A percentile compares a stretch with the other conserved stretches of the same genome.
Evolutionary conservation across 2,797 vertebrate genomes (phyloP).

Genomic region (Cossypha heuglini): DNA sequence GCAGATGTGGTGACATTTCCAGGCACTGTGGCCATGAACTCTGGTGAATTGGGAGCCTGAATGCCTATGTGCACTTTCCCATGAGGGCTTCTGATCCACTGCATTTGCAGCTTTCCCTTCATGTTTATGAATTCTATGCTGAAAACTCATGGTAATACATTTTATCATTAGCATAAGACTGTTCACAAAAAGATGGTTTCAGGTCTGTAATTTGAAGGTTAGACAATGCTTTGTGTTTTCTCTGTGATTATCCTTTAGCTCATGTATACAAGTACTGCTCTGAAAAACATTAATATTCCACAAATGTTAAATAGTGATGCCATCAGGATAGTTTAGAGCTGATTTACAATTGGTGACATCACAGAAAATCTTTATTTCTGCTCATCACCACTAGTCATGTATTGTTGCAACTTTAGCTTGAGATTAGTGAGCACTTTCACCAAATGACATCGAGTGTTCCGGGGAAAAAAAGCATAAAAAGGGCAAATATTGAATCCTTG

Average conservation of each 20-base stretch:
- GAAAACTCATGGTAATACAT: background rate
- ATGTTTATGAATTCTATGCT: background rate
- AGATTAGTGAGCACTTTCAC: background rate
- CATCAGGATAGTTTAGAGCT: background rate
- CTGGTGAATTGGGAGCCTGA: background rate
- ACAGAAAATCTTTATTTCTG: background rate
- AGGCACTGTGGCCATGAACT: background rate
- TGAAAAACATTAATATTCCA: background rate
- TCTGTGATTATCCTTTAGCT: background rate
- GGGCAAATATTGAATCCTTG: background rate
- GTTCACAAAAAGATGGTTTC: background rate
- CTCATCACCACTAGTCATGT: background rate
- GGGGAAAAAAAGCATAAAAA: background rate
- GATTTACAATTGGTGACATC: background rate
- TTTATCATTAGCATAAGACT: background rate
- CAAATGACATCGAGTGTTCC: accelerated
- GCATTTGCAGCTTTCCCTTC: background rate
- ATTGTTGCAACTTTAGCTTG: background rate
- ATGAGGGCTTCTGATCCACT: background rate
- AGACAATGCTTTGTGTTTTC: background rate
- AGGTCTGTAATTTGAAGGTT: background rate
- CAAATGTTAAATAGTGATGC: background rate
- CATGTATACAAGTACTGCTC: background rate
- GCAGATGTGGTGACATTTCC: background rate
- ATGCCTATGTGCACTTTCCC: accelerated